Conservation (phyloP, 2,113 vertebrate species). For the Chloropsis hardwickii region DNA sequence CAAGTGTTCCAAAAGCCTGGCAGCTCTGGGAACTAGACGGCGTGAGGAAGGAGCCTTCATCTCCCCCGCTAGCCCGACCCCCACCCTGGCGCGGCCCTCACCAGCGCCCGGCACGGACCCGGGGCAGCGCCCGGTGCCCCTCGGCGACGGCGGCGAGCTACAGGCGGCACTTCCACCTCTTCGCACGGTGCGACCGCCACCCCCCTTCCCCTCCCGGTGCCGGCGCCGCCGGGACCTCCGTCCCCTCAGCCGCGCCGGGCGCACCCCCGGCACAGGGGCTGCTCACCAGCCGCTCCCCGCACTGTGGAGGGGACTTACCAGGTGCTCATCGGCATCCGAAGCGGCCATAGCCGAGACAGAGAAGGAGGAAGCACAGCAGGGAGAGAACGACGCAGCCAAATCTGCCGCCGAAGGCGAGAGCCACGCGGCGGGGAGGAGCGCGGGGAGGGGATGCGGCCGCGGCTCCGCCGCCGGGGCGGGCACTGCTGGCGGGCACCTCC, state of each 20-base stretch:
- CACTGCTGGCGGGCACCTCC: background rate
- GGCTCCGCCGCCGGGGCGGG: background rate
- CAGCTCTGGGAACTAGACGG: fast-evolving
- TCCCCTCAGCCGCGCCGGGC: background rate
- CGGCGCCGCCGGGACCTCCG: background rate
- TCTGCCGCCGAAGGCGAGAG: background rate
- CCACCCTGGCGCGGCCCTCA: background rate
- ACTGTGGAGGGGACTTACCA: background rate
- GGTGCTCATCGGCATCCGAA: background rate
- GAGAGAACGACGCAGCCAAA: fast-evolving
- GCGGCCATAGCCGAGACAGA: constrained; percentile 13
- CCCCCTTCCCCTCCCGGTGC: background rate
- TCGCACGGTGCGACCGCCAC: background rate
- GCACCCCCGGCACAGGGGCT: background rate
- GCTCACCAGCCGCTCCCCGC: background rate
- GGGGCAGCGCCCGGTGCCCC: no score
- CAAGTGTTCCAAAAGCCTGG: background rate
- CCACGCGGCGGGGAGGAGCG: background rate
- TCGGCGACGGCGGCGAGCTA: no score
- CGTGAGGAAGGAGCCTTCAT: no score
- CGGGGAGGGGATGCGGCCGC: background rate
- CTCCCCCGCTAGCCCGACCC: fast-evolving
- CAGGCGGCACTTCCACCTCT: background rate
- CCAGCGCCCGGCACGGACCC: background rate
- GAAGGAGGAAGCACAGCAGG: background rate